Conservation (phyloP, 64 coral and sea anemone genomes). For the Montipora sp. region DNA sequence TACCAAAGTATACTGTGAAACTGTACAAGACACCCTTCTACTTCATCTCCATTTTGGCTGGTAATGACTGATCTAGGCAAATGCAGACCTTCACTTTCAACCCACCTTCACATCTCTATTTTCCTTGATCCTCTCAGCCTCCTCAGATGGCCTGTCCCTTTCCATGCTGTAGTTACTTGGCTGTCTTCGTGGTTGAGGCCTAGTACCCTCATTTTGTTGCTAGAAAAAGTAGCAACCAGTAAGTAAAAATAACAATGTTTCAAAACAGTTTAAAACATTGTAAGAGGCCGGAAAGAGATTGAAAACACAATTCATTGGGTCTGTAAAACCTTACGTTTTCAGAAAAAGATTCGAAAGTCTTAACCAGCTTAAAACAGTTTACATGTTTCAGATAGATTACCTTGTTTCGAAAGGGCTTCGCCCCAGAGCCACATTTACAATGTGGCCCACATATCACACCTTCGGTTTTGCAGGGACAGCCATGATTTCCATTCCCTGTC, state of each 20-base stretch:
- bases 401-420: neutral
- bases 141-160: conserved; percentile 10
- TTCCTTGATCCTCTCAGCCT: neutral
- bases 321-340: neutral
- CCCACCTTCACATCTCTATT: conserved; percentile 2
- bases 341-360: neutral
- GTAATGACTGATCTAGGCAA: too few species aligned
- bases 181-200: neutral
- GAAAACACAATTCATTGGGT: neutral
- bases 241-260: neutral
- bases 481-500: neutral
- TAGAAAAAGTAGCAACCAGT: conserved; percentile 4
- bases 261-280: neutral
- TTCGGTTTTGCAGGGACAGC: neutral
- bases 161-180: neutral
- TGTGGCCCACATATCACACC: neutral
- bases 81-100: neutral
- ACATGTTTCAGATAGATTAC: neutral
- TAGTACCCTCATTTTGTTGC: neutral
- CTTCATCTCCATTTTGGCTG: too few species aligned
- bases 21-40: too few species aligned
- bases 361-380: neutral
- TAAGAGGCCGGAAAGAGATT: neutral
- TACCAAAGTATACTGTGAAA: too few species aligned
- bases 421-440: neutral